Base-by-base conservation (phyloP, 2,888 invertebrate genomes). In the Antitype chi region DNA sequence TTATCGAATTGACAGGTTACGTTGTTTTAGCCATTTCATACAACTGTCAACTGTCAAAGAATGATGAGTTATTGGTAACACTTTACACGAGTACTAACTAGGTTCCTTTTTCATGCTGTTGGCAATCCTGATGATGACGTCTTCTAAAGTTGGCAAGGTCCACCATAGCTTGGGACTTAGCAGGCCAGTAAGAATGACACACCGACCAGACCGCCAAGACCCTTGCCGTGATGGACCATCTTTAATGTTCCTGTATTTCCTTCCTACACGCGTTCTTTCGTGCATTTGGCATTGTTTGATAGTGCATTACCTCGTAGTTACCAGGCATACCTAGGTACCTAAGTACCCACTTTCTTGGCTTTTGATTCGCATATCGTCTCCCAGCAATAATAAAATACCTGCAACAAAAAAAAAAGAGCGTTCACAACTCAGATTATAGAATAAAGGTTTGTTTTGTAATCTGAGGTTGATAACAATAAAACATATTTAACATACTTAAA, bases 151-250 rank as follows among this genome's bases (percentile, higher is more conserved):
- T 83, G 90, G 62, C 57, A 77, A 80, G 80, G 81, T 90, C 93
- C 92, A 90, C 94, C 97, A 97, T 95, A 97, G 97, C 98, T 98
- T 98, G 98, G 98, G 98, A 98, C 98, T 98, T 98, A 98, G 98
- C 98, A 98, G 98, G 98, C 98, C 98, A 98, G 98, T 98, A 98
- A 97, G 97, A 96, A 81, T 47, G 78, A 83, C 80, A 95, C 89
- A 96, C 96, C 93, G 93, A 97, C 97, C 97, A 97, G 97, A 97
- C 98, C 98, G 97, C 97, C 97, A 98, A 98, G 98, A 97, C 98
- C 98, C 98, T 97, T 94, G 96, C 96, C 96, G 93, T 90, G 94
- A 78, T 89, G 87, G 90, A 87, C 83, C 77, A 20, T 53, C 72
- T 72, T 80, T 55, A 15, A 66, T 1, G 17, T 52, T 83, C 25